Conservation (phyloP, 2,888 invertebrate genomes). For the Listrodromus nycthemerus region DNA sequence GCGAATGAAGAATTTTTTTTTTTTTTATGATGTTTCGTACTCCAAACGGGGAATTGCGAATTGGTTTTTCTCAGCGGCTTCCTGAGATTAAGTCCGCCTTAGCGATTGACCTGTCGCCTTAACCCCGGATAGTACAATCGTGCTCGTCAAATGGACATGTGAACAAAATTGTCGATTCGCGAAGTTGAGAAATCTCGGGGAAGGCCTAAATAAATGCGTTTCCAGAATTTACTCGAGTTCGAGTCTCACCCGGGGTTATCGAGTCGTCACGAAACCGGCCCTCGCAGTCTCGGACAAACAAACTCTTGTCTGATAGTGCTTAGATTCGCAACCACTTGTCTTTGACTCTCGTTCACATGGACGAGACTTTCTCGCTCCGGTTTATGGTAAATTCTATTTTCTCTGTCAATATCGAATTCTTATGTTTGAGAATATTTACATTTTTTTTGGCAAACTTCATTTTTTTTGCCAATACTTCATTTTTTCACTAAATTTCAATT, state of each 20-base stretch:
- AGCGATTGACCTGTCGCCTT: background rate
- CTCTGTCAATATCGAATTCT: too few relatives aligned
- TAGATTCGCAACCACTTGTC: background rate
- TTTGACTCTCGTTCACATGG: too few relatives aligned
- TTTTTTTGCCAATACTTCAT: too few relatives aligned
- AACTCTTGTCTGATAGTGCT: background rate
- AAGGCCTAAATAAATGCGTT: background rate
- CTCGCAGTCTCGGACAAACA: conserved; percentile 17
- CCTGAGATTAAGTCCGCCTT: background rate
- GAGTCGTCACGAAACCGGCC: conserved; percentile 30
- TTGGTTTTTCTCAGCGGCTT: background rate
- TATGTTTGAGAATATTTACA: too few relatives aligned
- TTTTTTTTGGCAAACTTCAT: too few relatives aligned
- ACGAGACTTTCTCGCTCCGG: too few relatives aligned
- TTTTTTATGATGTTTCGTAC: too few relatives aligned
- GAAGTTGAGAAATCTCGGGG: background rate
- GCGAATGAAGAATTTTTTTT: too few relatives aligned
- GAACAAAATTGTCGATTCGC: background rate
- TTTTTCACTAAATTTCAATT: too few relatives aligned
- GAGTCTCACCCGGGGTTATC: conserved; percentile 39
- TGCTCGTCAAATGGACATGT: background rate
- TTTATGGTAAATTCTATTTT: too few relatives aligned
- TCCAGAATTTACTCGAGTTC: background rate
- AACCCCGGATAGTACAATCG: background rate
- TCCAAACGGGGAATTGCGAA: too few relatives aligned